These are phyloP conservation scores for Leptinotarsa texana DNA, from an alignment of 1,140 invertebrate species.

Conservation along the genomic window DNA sequence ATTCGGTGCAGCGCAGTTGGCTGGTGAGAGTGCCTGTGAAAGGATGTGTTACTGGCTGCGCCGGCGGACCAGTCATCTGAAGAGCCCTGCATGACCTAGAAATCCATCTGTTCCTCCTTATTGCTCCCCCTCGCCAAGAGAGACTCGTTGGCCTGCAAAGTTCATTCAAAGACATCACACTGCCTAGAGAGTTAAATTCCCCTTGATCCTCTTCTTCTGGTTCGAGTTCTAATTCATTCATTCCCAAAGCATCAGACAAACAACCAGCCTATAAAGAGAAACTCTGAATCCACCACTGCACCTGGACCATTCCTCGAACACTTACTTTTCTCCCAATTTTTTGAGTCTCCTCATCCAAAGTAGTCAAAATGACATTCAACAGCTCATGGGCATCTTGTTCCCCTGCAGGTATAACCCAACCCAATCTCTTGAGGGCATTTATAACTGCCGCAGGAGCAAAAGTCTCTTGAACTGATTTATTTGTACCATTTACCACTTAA, in stretches of 20 bases:
- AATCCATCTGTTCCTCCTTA: slow-evolving; percentile 53
- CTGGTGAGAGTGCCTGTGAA: slow-evolving; percentile 83
- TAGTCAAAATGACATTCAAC: slow-evolving; percentile 83
- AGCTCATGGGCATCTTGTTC: slow-evolving; percentile 94
- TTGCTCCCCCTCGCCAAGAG: slow-evolving; percentile 46
- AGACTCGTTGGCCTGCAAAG: slow-evolving; percentile 49
- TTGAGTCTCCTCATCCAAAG: slow-evolving; percentile 80
- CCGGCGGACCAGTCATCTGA: slow-evolving; percentile 57
- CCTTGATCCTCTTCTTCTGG: slow-evolving; percentile 38
- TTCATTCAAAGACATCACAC: slow-evolving; percentile 54
- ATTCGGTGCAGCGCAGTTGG: slow-evolving; percentile 79
- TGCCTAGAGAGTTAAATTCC: slow-evolving; percentile 49
- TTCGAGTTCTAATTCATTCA: slow-evolving; percentile 49
- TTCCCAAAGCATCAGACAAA: slow-evolving; percentile 70
- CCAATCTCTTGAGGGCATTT: slow-evolving; percentile 70
- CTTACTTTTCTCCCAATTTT: slow-evolving; percentile 58
- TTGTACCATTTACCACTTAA: slow-evolving; percentile 75
- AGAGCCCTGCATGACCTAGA: slow-evolving; percentile 56
- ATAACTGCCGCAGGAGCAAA: slow-evolving; percentile 75
- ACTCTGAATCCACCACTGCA: too few species aligned
- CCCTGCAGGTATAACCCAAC: slow-evolving; percentile 85
- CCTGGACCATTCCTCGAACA: too few species aligned
- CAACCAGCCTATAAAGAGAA: slow-evolving; percentile 62
- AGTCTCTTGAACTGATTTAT: slow-evolving; percentile 63
- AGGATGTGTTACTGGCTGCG: slow-evolving; percentile 62